Conservation (phyloP, 2,888 invertebrate species). For the Mimumesa dahlbomi region DNA sequence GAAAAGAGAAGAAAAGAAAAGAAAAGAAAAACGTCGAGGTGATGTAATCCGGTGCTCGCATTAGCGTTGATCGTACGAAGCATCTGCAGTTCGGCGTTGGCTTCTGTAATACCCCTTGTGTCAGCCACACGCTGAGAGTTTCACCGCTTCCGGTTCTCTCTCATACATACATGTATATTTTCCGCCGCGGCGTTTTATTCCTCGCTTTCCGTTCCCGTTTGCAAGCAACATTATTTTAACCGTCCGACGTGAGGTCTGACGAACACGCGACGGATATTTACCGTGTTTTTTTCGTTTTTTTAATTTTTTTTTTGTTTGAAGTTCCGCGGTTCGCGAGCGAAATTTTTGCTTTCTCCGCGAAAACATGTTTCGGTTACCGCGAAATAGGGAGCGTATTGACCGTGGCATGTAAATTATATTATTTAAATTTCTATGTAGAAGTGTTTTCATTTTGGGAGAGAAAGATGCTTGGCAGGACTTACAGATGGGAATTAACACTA, state of each 20-base stretch:
- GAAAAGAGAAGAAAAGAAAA: constrained; percentile 6
- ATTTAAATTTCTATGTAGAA: too few relatives aligned
- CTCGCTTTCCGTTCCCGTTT: too few relatives aligned
- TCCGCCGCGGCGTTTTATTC: neutral
- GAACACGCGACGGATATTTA: too few relatives aligned
- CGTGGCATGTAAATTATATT: too few relatives aligned
- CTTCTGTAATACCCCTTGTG: constrained; percentile 15
- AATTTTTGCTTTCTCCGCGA: neutral
- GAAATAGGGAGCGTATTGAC: too few relatives aligned
- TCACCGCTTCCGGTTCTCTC: neutral
- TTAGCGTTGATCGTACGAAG: constrained; percentile 7
- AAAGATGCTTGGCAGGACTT: too few relatives aligned
- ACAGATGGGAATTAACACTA: too few relatives aligned
- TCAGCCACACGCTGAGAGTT: constrained; percentile 3
- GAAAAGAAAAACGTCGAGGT: constrained; percentile 1
- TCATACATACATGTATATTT: neutral
- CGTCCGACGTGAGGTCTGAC: too few relatives aligned
- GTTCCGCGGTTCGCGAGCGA: too few relatives aligned
- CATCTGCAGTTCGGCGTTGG: constrained; percentile 7
- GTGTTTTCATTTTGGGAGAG: too few relatives aligned
- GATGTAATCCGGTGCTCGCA: constrained; percentile 7
- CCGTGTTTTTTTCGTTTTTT: neutral
- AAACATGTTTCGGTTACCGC: too few relatives aligned
- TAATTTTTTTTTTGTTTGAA: neutral
- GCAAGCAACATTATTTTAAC: too few relatives aligned